A percentile compares a stretch with the other conserved stretches of the same genome.
These are phyloP conservation scores for Oriolus oriolus DNA, from an alignment of 2,113 vertebrate genomes.

Conservation along the genomic window DNA sequence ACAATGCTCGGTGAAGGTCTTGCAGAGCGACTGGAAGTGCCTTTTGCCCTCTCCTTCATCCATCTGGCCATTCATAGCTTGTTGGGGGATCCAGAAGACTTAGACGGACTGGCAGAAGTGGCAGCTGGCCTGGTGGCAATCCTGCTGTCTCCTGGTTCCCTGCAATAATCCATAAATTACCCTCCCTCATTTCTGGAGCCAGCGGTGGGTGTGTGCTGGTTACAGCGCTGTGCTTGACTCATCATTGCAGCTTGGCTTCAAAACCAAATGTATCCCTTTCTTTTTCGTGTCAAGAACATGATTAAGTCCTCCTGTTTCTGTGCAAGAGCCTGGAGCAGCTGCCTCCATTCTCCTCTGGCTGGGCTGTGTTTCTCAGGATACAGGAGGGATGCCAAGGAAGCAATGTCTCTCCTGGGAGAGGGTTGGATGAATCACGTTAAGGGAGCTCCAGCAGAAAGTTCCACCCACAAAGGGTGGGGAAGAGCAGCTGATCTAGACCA, in stretches of 20 bases:
- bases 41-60: constrained; percentile 15
- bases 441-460: constrained; percentile 1
- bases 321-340: constrained; percentile 28
- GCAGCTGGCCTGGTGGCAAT: background rate
- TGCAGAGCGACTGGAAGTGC: background rate
- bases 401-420: constrained; percentile 12
- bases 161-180: background rate
- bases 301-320: constrained; percentile 29
- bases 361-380: background rate
- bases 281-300: background rate
- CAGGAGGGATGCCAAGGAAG: constrained; percentile 26
- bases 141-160: background rate
- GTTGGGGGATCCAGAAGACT: background rate
- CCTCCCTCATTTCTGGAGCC: background rate
- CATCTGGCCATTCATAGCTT: background rate
- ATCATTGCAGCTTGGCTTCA: background rate
- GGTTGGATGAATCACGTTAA: background rate
- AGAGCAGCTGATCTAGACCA: background rate
- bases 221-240: background rate
- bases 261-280: background rate
- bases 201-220: background rate
- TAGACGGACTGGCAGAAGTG: background rate
- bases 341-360: background rate
- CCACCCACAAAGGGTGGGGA: constrained; percentile 13
- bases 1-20: background rate